Base-by-base conservation (phyloP, 1,140 invertebrate species). In the Aphaenogaster rudis region DNA sequence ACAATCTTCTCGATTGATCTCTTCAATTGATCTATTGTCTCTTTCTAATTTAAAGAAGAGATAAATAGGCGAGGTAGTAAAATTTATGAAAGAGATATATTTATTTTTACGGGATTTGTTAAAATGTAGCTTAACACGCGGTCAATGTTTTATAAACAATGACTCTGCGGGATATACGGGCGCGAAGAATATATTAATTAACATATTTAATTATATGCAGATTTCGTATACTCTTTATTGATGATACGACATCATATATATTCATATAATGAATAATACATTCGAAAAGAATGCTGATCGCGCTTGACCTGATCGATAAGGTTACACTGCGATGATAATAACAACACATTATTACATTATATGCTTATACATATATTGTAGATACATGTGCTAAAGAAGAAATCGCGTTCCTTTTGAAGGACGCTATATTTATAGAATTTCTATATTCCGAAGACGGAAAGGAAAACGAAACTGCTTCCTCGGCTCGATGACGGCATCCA, bases 101-200 rank as follows among this genome's bases (percentile, higher is more conserved):
- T 89, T 81, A 86, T 54, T 69, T 69, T 88, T 85, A 82, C 63
- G 69, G 86, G 87, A 93, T 94, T 95, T 95, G 94, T 95, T 95
- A 95, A 95, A 95, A 95, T 95, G 95, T 95, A 95, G 95, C 94
- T 94, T 93, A 93, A 94, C 93, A 92, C 90, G 91, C 91, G 21
- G 94, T 95, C 94, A 94, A 90, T 95, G 94, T 95, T 95, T 95
- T 95, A 95, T 95, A 95, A 95, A 95, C 94, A 95, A 80, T 80
- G 78, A 69, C 33, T 71, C n/a, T 5, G 33, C 21, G n/a, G 1
- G 8, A 17, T 52, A 67, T 48, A 6, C 4, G 6, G 28, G 6
- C 15, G 13, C 7, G 78, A 39, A 5, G 21, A 42, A 69, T 54
- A 52, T 80, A 69, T 81, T 79, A 76, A 11, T 48, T 78, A 71